Evolutionary conservation across 2,113 vertebrate genomes (phyloP).

Genomic region (Sigmodon hispidus): DNA sequence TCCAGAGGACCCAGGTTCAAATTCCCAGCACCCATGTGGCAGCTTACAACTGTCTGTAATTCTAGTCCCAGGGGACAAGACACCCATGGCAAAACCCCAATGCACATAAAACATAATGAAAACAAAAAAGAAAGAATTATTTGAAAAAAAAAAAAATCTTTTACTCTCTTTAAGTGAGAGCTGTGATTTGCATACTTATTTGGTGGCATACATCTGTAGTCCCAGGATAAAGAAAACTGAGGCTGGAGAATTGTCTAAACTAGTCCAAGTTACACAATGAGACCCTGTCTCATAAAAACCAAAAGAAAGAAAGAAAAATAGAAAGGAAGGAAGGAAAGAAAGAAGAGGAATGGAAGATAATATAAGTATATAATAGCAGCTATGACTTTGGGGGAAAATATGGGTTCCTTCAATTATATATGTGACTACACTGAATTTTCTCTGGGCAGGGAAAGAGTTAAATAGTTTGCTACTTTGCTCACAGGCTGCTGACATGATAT

Average conservation of each 20-base stretch:
- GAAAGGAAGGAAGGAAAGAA: not conserved
- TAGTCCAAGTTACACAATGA: not conserved
- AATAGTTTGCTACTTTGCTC: constrained; percentile 77
- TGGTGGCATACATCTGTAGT: not conserved
- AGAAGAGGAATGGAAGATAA: not conserved
- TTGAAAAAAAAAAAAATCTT: not conserved
- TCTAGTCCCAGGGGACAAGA: not conserved
- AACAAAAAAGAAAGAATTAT: not conserved
- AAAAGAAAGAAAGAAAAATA: not conserved
- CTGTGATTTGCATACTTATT: too few species aligned
- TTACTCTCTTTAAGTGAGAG: not conserved
- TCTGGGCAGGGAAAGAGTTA: constrained; percentile 81
- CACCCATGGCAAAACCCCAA: not conserved
- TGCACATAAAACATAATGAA: not conserved
- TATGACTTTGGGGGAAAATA: not conserved
- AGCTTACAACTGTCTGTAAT: not conserved
- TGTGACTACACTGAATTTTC: not conserved
- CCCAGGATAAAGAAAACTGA: not conserved
- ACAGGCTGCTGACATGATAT: constrained; percentile 83
- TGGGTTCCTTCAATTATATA: not conserved
- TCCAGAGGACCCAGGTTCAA: not conserved
- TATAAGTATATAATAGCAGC: not conserved
- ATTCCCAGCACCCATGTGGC: not conserved
- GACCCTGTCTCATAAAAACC: not conserved
- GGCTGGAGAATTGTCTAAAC: not conserved